Base-by-base conservation (phyloP, 2,797 vertebrate species). In the Mormyrops attenuatus region DNA sequence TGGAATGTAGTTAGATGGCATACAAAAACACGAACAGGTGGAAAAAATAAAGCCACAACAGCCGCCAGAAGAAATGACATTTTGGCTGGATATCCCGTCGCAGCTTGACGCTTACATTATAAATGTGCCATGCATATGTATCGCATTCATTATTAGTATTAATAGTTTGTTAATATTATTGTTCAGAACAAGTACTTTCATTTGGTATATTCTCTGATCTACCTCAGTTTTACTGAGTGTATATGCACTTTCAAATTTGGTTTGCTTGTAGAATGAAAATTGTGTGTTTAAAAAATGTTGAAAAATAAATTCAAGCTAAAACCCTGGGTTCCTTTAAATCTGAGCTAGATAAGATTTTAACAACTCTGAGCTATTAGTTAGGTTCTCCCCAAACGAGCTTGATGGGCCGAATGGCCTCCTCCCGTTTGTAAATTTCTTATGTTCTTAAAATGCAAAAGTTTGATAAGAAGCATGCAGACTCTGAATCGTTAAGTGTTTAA, bases 1-100 rank as follows among this genome's bases (percentile, higher is more conserved):
- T 2, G 66, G 55, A 44, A 88, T 13, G 5, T 34, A 52, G n/a
- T 15, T 57, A 69, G 85, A 57, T n/a, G 47, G 69, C 44, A 87
- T 89, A 77, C 41, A 88, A 87, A 87, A 41, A 47, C 1, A 87
- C 2, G 6, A 69, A n/a, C 44, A 13, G 82, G 20, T 34, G 26
- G 49, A 90, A 69, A 55, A 89, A 80, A 73, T 69, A 38, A 88
- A 87, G 13, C 86, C 17, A 44, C 69, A 82, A 38, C 69, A 63
- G 6, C 50, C 0, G 20, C 15, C 20, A 89, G 26, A 38, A 85
- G 47, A 63, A 50, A 9, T 34, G 49, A 50, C 85, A 22, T 88
- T 17, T 88, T 73, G 53, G 44, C 77, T 5, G 20, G 77, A 89
- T 85, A 57, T 88, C 4, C 50, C 22, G 22, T 20, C 4, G 69